phyloP scores from a whole-genome alignment of 2,113 vertebrate genomes.

The Reinhardtius hippoglossoides region DNA sequence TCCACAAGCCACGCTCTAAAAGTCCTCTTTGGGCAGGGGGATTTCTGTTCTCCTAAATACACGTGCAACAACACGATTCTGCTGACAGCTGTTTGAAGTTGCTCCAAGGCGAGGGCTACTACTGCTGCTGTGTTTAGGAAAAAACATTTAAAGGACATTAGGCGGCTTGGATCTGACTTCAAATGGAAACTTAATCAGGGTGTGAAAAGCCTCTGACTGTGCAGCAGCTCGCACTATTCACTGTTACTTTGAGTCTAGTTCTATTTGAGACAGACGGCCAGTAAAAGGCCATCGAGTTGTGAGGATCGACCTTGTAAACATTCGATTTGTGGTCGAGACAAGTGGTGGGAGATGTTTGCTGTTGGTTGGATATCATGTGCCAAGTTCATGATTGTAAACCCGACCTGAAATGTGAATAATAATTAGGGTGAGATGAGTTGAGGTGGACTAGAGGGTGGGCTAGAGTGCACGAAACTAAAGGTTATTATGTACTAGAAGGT shows the following conservation, averaged over 20 bases:
- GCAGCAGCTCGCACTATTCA: conserved; percentile 50
- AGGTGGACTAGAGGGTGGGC: background rate
- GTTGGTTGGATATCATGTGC: conserved; percentile 27
- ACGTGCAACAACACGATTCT: conserved; percentile 46
- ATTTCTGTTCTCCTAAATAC: conserved; percentile 45
- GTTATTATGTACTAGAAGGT: background rate
- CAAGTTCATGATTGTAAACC: conserved; percentile 33
- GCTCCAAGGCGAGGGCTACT: conserved; percentile 41
- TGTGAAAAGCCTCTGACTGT: conserved; percentile 65
- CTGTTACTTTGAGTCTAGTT: conserved; percentile 45
- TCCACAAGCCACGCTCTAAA: conserved; percentile 40
- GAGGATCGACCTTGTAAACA: conserved; percentile 61
- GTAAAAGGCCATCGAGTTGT: conserved; percentile 49
- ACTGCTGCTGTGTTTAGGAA: conserved; percentile 73
- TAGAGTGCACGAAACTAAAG: background rate
- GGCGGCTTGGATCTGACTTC: conserved; percentile 74
- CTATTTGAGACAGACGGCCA: conserved; percentile 59
- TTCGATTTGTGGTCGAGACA: conserved; percentile 47
- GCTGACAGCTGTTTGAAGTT: conserved; percentile 66
- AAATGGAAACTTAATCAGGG: conserved; percentile 78
- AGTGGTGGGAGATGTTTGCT: conserved; percentile 42
- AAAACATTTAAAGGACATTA: conserved; percentile 81
- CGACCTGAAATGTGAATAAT: conserved; percentile 40
- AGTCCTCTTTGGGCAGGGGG: conserved; percentile 26
- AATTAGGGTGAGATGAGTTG: conserved; percentile 6